These are phyloP conservation scores for Euplexia lucipara DNA, from an alignment of 2,888 invertebrate genomes.

Conservation along the genomic window DNA sequence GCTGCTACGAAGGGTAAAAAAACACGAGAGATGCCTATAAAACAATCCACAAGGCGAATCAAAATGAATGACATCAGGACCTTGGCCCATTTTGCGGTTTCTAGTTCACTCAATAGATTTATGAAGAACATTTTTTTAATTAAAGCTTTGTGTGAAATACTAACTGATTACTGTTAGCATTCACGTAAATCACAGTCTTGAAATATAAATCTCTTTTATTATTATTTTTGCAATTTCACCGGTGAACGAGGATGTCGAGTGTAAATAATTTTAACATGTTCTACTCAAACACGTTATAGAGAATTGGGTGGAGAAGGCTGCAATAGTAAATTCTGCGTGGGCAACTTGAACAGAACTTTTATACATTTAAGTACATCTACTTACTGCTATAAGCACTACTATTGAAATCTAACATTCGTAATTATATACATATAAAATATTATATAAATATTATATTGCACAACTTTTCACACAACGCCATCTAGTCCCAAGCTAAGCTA, in stretches of 20 bases:
- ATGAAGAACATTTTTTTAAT: constrained; percentile 60
- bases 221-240: constrained; percentile 38
- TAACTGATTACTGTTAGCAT: constrained; percentile 48
- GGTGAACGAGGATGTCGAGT: constrained; percentile 9
- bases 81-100: constrained; percentile 75
- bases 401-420: no score
- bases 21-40: constrained; percentile 60
- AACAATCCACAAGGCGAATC: constrained; percentile 76
- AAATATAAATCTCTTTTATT: constrained; percentile 44
- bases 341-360: no score
- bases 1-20: constrained; percentile 57
- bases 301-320: not conserved
- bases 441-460: no score
- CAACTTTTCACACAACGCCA: no score
- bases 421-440: no score
- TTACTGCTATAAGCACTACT: no score
- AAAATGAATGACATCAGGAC: constrained; percentile 70
- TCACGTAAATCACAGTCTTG: constrained; percentile 39
- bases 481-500: no score
- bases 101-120: constrained; percentile 59
- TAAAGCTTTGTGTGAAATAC: constrained; percentile 45
- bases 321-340: constrained; percentile 1
- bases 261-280: constrained; percentile 24
- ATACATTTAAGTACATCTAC: no score
- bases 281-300: constrained; percentile 2